Base-by-base conservation (phyloP, 2,797 vertebrate genomes). In the Eulemur mongoz region DNA sequence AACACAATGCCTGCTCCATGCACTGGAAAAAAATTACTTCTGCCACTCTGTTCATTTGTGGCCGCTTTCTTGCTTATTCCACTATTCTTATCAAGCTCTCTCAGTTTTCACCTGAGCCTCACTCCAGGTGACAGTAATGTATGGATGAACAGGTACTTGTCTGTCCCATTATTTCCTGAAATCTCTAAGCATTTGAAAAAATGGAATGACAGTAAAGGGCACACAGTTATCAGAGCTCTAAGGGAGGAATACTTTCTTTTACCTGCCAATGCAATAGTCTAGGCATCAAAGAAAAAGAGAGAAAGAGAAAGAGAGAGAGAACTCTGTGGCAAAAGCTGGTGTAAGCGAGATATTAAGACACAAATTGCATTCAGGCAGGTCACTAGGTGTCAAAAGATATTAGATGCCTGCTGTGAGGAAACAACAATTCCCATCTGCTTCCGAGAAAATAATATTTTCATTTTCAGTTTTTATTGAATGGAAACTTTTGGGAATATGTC, bases 331-430 rank as follows among this genome's bases (percentile, higher is more conserved):
- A 98, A 97, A 98, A 98, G 99, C 99, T 98, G 98, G 98, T 99
- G 99, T 99, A 99, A 99, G 99, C 99, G 99, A 99, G 99, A 99
- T 99, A 99, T 99, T 99, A 99, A 99, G 99, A 99, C 99, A 99
- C 99, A 99, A 99, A 99, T 99, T 99, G 99, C 99, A 99, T 99
- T 99, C 99, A 99, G 99, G 98, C 99, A 98, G 99, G 99, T 99
- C 99, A 99, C 99, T 98, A 98, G 97, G 98, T 99, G 99, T 99
- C 99, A 99, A 99, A 99, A 99, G 99, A 99, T 99, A 99, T 99
- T 99, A 99, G 99, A 99, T 98, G 99, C 99, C 99, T 99, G 99
- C 99, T 99, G 99, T 99, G 99, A 99, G 99, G 99, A 99, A 99
- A 99, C 99, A 99, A 99, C 99, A 99, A 99, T 99, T 99, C 99